phyloP scores from a whole-genome alignment of 2,113 vertebrate species.

The Vireo altiloquus region DNA sequence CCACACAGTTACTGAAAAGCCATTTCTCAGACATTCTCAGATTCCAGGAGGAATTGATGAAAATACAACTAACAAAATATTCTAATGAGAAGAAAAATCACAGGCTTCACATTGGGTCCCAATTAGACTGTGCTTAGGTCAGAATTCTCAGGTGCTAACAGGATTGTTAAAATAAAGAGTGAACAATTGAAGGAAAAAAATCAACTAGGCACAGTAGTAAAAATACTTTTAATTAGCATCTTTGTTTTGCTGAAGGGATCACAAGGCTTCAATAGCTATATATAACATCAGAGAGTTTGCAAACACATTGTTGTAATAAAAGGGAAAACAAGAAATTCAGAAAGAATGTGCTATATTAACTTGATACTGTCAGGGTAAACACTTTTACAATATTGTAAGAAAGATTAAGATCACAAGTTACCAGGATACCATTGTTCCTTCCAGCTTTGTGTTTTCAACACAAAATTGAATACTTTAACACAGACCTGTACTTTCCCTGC shows the following conservation, averaged over 20 bases:
- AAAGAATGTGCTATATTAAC: slow-evolving; percentile 1
- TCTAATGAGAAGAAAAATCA: neutral
- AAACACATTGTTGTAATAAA: neutral
- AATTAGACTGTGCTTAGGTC: neutral
- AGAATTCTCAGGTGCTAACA: neutral
- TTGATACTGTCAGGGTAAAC: slow-evolving; percentile 25
- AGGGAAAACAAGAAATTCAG: neutral
- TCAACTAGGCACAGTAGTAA: neutral
- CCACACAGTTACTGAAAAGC: neutral
- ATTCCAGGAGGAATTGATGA: neutral
- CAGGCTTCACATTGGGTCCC: neutral
- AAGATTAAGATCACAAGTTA: slow-evolving; percentile 33
- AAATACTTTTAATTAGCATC: neutral
- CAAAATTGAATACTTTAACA: neutral
- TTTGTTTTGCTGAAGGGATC: neutral
- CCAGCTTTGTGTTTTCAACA: slow-evolving; percentile 17
- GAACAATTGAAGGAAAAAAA: neutral
- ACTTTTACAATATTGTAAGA: neutral
- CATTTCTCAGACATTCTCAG: neutral
- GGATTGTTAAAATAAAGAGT: neutral
- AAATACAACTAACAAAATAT: neutral
- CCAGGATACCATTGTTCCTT: slow-evolving; percentile 39
- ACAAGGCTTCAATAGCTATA: neutral
- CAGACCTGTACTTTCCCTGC: neutral
- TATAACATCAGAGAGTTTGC: neutral